Percentiles rank a stretch among this genome's conserved stretches.
Evolutionary conservation across 1,140 invertebrate genomes (phyloP).

Genomic region (Chionoecetes opilio): DNA sequence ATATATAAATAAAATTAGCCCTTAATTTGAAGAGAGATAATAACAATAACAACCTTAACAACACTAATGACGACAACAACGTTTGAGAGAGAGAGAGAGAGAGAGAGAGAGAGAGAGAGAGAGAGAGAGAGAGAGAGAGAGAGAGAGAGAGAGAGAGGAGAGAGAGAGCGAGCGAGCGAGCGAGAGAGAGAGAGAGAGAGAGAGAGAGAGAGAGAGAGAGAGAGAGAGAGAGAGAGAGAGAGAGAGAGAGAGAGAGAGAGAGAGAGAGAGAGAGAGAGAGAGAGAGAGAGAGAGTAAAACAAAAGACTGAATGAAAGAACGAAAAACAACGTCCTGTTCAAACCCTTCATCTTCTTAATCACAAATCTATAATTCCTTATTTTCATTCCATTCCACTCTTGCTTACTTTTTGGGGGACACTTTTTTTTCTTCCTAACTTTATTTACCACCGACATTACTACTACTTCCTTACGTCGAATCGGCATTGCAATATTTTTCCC

Average conservation of each 20-base stretch:
- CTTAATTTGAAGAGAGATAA: not conserved
- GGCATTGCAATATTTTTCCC: not conserved
- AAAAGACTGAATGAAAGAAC: too few species aligned
- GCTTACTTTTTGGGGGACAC: not conserved
- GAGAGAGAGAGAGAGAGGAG: too few species aligned
- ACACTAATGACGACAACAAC: not conserved
- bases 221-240: conserved; percentile 9
- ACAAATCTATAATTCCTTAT: not conserved
- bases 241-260: not conserved
- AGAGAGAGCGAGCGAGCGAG: too few species aligned
- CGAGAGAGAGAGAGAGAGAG: too few species aligned
- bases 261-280: not conserved
- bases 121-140: too few species aligned
- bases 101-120: too few species aligned
- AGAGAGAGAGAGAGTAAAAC: not conserved
- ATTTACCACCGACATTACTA: not conserved
- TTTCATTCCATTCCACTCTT: not conserved
- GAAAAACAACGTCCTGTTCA: too few species aligned
- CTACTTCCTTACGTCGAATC: not conserved
- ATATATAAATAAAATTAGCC: not conserved
- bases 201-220: not conserved
- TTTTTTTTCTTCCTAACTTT: not conserved
- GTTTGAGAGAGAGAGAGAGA: too few species aligned
- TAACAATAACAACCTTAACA: not conserved
- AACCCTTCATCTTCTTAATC: not conserved